Evolutionary conservation across 2,797 vertebrate genomes (phyloP), one percentile per base, ranked within the genome.

Genomic region (Microctenopoma stevenorrisi): DNA sequence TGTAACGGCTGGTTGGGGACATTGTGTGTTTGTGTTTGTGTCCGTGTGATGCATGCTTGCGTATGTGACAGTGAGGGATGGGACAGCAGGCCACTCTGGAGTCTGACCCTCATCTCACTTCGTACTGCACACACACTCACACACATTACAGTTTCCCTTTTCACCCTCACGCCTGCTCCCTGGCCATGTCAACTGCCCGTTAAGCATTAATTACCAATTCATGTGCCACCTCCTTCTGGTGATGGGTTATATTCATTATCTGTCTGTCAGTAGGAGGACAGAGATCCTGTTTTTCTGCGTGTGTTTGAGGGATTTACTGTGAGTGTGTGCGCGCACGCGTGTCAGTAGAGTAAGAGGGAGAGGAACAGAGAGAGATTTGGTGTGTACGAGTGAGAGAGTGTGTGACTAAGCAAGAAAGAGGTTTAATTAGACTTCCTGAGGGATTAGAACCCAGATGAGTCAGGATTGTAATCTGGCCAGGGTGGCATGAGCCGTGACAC

Each of bases 341-440:
- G 26, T 26, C 53, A 3, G 18, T 16, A 40, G 33, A 35, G 33
- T 35, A 35, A 30, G 28, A 30, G 59, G 48, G 12, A 61, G 38
- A 57, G 59, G 40, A 48, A 37, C 38, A 22, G 44, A 0, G 6
- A 22, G 49, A 43, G 52, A 66, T 56, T 76, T 63, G 49, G 50
- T 56, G 72, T 58, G 64, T 54, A 37, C 16, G 65, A 75, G 52
- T 57, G 14, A 60, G 62, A 44, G 18, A 47, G 52, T 51, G 58
- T 82, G 75, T 75, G 65, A 84, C 72, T 64, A 63, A 71, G 75
- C 84, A 79, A 86, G 59, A 78, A 63, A 68, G 65, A 74, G 79
- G 82, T 92, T 92, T 93, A 93, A 95, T 95, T 94, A 93, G 89
- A 88, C 88, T 84, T 90, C 86, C 88, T 47, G 52, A 62, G 82